phyloP scores from a whole-genome alignment of 2,797 vertebrate species.

The Chromis chromis region DNA sequence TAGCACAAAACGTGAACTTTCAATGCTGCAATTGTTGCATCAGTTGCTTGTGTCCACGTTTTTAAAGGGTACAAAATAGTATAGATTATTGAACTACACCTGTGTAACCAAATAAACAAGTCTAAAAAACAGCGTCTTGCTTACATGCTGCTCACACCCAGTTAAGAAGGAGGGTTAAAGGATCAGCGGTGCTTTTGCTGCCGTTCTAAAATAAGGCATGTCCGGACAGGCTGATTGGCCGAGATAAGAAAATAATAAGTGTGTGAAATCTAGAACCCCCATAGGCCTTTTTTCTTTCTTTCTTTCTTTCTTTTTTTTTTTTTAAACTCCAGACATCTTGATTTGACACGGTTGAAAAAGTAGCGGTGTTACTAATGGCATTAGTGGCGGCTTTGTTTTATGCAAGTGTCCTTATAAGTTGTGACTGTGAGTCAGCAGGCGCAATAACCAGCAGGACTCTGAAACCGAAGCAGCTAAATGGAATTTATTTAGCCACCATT shows the following conservation, averaged over 20 bases:
- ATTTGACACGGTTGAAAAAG: background rate
- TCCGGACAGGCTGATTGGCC: background rate
- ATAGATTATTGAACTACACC: background rate
- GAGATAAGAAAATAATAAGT: background rate
- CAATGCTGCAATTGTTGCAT: too few relatives aligned
- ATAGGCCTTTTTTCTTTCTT: background rate
- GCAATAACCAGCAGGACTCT: too few relatives aligned
- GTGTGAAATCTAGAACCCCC: background rate
- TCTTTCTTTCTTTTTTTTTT: background rate
- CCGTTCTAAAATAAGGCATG: background rate
- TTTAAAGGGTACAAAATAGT: background rate
- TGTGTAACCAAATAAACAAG: background rate
- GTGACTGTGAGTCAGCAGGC: background rate
- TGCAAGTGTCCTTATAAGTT: background rate
- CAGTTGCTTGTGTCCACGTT: background rate
- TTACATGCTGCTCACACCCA: background rate
- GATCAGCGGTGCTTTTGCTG: background rate
- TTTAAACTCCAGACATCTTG: background rate
- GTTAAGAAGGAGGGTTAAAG: background rate
- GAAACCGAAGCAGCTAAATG: background rate
- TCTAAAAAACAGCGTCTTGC: too few relatives aligned
- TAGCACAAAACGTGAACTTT: background rate
- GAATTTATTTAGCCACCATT: background rate
- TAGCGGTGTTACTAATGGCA: background rate
- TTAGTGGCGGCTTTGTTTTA: background rate